Conservation (phyloP, 2,113 vertebrate genomes). For the Triplophysa rosa region DNA sequence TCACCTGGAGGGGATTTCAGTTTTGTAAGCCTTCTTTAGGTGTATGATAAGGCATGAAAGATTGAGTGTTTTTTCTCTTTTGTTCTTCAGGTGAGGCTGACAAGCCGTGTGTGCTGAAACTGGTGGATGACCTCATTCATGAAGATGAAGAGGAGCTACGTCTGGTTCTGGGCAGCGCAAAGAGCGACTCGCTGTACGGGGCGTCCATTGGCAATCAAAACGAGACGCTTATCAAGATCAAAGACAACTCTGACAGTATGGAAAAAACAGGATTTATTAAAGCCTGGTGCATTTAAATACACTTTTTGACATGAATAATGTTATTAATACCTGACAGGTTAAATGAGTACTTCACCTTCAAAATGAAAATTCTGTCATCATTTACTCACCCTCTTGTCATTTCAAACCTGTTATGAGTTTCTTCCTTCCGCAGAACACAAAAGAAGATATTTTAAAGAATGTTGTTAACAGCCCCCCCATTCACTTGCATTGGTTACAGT, state of each 20-base stretch:
- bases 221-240: constrained; percentile 86
- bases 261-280: neutral
- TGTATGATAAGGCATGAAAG: neutral
- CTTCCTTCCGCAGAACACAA: too few species aligned
- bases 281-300: neutral
- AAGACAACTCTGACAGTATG: constrained; percentile 90
- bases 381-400: too few species aligned
- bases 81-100: constrained; percentile 81
- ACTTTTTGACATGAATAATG: too few species aligned
- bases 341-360: too few species aligned
- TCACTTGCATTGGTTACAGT: too few species aligned
- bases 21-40: neutral
- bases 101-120: constrained; percentile 80
- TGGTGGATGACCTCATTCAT: constrained; percentile 82
- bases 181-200: constrained; percentile 83
- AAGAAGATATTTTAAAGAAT: too few species aligned
- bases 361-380: too few species aligned
- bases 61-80: neutral
- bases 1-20: too few species aligned
- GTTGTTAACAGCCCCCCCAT: too few species aligned
- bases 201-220: constrained; percentile 84
- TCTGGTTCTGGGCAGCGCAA: constrained; percentile 85
- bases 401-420: too few species aligned
- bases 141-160: constrained; percentile 89
- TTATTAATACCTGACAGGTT: too few species aligned